phyloP scores from a whole-genome alignment of 2,113 vertebrate genomes.

The Circaetus gallicus region DNA sequence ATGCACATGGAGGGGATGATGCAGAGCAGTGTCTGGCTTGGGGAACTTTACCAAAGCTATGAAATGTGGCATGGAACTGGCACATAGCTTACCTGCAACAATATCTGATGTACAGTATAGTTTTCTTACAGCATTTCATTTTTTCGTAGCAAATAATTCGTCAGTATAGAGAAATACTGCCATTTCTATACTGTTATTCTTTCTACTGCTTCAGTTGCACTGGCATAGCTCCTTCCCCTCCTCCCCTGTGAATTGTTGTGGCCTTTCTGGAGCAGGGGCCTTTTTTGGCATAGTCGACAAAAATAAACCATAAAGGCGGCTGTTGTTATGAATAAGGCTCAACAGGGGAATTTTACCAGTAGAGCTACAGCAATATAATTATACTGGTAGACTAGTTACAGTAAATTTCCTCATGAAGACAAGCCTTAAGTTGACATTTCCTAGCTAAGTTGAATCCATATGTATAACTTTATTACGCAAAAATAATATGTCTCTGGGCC shows the following conservation, averaged over 20 bases:
- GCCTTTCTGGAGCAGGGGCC: conserved; percentile 52
- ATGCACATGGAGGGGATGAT: neutral
- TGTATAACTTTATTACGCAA: conserved; percentile 32
- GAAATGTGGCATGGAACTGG: neutral
- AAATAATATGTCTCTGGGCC: conserved; percentile 10
- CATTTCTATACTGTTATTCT: neutral
- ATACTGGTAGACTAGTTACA: conserved; percentile 42
- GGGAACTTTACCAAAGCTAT: neutral
- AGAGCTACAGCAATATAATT: conserved; percentile 48
- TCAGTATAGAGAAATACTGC: neutral
- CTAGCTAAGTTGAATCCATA: conserved; percentile 62
- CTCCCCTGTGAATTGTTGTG: conserved; percentile 39
- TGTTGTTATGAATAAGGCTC: conserved; percentile 49
- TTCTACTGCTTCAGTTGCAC: neutral
- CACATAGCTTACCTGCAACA: neutral
- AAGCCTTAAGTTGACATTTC: conserved; percentile 61
- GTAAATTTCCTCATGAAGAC: conserved; percentile 57
- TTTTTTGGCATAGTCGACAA: conserved; percentile 36
- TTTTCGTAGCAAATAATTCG: neutral
- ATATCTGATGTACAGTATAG: neutral
- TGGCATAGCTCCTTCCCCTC: neutral
- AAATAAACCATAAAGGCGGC: conserved; percentile 59
- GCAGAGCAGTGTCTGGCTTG: neutral
- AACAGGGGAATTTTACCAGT: conserved; percentile 48
- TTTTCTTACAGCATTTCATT: neutral